Percentiles rank a stretch among this genome's conserved stretches.
Evolutionary conservation across 2,113 vertebrate species (phyloP).

Genomic region (Hypomesus transpacificus): DNA sequence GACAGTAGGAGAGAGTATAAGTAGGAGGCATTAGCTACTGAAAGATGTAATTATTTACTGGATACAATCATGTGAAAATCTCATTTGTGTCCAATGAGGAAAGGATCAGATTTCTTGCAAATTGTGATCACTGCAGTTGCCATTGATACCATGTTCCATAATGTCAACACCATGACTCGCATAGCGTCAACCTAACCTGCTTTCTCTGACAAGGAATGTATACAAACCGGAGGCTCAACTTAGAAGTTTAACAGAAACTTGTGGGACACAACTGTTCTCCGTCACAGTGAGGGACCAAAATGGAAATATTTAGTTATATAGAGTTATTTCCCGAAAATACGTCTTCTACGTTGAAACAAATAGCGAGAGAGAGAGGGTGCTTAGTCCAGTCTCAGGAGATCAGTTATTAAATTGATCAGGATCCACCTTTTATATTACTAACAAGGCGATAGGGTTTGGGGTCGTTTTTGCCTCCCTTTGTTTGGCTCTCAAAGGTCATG

Average conservation of each 20-base stretch:
- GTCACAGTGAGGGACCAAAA: not conserved
- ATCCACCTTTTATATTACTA: too few relatives aligned
- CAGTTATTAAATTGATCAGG: too few relatives aligned
- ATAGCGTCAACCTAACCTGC: slow-evolving; percentile 17
- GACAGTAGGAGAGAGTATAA: too few relatives aligned
- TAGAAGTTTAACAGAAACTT: slow-evolving; percentile 30
- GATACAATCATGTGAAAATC: too few relatives aligned
- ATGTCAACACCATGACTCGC: not conserved
- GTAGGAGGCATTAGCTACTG: too few relatives aligned
- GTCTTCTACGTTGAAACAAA: not conserved
- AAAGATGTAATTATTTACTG: too few relatives aligned
- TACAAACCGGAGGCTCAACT: slow-evolving; percentile 46
- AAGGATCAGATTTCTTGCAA: not conserved
- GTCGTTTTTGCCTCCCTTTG: not conserved
- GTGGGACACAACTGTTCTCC: not conserved
- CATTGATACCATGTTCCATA: not conserved
- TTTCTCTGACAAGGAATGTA: slow-evolving; percentile 55
- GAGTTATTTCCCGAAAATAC: not conserved
- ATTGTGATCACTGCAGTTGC: slow-evolving; percentile 9
- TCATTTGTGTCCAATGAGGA: not conserved
- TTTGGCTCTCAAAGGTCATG: too few relatives aligned
- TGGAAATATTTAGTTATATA: too few relatives aligned
- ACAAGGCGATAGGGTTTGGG: not conserved
- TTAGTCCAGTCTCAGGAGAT: too few relatives aligned
- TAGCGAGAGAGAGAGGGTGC: too few relatives aligned